Evolutionary conservation across 1,140 invertebrate genomes (phyloP).

Genomic region (Myzus persicae): DNA sequence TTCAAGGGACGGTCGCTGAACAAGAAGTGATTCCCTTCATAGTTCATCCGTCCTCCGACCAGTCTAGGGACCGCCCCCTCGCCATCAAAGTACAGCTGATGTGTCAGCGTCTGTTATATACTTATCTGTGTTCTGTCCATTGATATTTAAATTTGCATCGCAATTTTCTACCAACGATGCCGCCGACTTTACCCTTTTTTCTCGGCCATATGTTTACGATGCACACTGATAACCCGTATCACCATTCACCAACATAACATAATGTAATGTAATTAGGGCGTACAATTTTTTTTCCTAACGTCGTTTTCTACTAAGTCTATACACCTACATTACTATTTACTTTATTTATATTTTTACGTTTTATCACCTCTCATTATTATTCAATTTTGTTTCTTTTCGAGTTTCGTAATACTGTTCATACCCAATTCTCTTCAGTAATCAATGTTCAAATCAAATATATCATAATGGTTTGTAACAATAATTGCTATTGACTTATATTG

Average conservation of each 20-base stretch:
- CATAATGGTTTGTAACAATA: constrained; percentile 33
- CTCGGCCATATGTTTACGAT: neutral
- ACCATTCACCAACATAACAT: neutral
- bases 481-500: neutral
- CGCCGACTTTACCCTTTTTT: neutral
- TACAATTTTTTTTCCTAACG: constrained; percentile 3
- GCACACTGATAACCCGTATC: neutral
- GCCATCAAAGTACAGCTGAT: neutral
- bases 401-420: neutral
- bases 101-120: too few species aligned
- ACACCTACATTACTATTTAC: neutral
- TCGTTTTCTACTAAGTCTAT: neutral
- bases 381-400: neutral
- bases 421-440: neutral
- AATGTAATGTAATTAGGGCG: constrained; percentile 50
- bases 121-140: neutral
- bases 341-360: neutral
- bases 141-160: neutral
- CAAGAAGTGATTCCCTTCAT: neutral
- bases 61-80: too few species aligned
- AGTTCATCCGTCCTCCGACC: too few species aligned
- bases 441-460: neutral
- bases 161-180: neutral
- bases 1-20: too few species aligned
- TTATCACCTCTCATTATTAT: neutral